Evolutionary conservation across 2,113 vertebrate genomes (phyloP).

Genomic region (Haplochromis burtoni): DNA sequence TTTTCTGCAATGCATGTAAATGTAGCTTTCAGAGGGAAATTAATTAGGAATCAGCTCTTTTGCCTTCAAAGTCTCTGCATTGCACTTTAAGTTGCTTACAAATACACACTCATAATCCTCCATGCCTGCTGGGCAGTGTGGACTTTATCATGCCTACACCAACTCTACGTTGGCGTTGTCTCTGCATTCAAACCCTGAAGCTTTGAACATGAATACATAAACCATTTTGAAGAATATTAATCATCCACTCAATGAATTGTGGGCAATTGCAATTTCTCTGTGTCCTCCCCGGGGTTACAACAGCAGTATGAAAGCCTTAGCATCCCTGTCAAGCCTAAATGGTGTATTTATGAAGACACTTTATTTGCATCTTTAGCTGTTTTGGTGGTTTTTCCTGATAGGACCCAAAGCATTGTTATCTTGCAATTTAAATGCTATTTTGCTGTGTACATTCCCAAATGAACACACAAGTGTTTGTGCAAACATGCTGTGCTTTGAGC

Average conservation of each 20-base stretch:
- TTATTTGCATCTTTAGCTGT: conserved; percentile 39
- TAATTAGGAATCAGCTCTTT: conserved; percentile 56
- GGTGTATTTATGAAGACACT: not conserved
- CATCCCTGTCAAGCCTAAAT: conserved; percentile 24
- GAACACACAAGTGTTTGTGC: not conserved
- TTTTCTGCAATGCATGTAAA: conserved; percentile 30
- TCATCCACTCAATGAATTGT: conserved; percentile 34
- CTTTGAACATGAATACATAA: conserved; percentile 44
- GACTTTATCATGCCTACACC: conserved; percentile 33
- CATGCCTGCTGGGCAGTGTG: conserved; percentile 36
- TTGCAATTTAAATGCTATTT: not conserved
- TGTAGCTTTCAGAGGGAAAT: conserved; percentile 43
- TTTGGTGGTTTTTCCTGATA: not conserved
- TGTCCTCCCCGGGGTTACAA: conserved; percentile 18
- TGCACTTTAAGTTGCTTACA: conserved; percentile 23
- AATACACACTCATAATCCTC: conserved; percentile 9
- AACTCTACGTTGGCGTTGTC: conserved; percentile 24
- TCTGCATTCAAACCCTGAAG: conserved; percentile 26
- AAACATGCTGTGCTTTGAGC: not conserved
- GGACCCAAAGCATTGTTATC: conserved; percentile 19
- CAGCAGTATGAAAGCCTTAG: conserved; percentile 7
- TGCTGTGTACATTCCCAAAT: not conserved
- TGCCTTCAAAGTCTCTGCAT: conserved; percentile 54
- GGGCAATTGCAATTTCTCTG: conserved; percentile 10
- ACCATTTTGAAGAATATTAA: conserved; percentile 62